These are phyloP conservation scores for Tipula unca DNA, from an alignment of 2,888 invertebrate species.

Conservation along the genomic window DNA sequence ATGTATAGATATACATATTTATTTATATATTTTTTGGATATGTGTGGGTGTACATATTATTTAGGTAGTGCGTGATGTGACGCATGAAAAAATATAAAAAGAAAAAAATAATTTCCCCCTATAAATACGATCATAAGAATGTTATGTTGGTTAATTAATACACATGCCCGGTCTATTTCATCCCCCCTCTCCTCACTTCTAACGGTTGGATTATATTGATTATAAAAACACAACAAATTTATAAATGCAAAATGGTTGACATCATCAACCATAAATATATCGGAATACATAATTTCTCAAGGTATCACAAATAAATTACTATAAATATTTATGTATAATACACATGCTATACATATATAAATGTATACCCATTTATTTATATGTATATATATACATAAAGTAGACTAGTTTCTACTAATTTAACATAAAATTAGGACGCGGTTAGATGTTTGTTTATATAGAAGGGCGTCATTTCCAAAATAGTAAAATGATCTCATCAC, in stretches of 20 bases:
- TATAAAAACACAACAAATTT: not conserved
- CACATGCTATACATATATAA: not conserved
- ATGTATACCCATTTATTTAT: too few relatives aligned
- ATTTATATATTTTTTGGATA: not conserved
- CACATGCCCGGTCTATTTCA: not conserved
- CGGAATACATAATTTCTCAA: not conserved
- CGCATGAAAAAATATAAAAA: not conserved
- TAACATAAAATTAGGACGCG: not conserved
- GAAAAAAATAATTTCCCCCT: not conserved
- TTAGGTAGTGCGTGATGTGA: not conserved
- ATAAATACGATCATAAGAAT: not conserved
- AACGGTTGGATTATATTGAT: not conserved
- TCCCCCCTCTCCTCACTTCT: not conserved
- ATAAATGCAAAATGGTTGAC: not conserved
- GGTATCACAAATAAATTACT: not conserved
- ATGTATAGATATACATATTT: too few relatives aligned
- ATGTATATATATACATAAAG: not conserved
- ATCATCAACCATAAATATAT: not conserved
- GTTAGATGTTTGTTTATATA: not conserved
- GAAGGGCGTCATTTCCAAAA: not conserved
- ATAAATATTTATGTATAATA: not conserved
- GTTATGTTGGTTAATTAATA: not conserved
- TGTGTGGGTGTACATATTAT: not conserved
- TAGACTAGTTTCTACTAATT: not conserved
- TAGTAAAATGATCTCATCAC: not conserved